Evolutionary conservation across 2,113 vertebrate species (phyloP), one percentile per base, ranked within the genome.

Genomic region (Sigmodon hispidus): DNA sequence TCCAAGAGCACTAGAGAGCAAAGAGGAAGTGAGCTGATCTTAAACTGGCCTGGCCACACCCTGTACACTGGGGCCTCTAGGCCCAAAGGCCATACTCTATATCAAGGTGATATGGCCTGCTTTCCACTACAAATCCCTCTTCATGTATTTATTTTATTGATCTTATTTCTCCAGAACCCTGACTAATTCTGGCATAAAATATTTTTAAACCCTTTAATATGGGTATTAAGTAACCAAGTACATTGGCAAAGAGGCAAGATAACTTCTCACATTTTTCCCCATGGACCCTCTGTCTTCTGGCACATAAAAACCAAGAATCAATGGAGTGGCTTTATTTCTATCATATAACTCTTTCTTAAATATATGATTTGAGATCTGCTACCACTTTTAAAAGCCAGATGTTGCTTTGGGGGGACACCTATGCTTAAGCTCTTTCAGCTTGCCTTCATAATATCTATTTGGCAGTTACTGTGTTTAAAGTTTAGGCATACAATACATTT

Each of bases 391-490:
- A 96, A 96, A 81, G 5, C 5, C 16, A 57, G 45, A 2, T 48
- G n/a, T 57, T 73, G 40, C 34, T 92, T 94, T 24, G 72, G 55
- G 45, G 80, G 52, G 40, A 10, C 7, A 85, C 86, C 57, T n/a
- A 40, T 9, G 9, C 31, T 72, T 50, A 48, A 36, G 63, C 11
- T 63, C 89, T 88, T 92, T 94, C 76, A 57, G 57, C 12, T 88
- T 83, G 40, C 83, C 55, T 91, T 83, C 21, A n/a, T 31, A 95
- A 29, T 12, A 65, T 89, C 77, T 93, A 1, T 63, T 95, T 96
- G 80, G 77, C 79, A 77, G 57, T 90, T 94, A 73, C 79, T 87
- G 57, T 96, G 17, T 84, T 93, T 94, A 89, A 45, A 92, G 24
- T 76, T 73, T 90, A 52, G n/a, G 87, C 36, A 87, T 70, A 90